phyloP scores from a whole-genome alignment of 1,140 invertebrate species.

The Cotesia vestalis region DNA sequence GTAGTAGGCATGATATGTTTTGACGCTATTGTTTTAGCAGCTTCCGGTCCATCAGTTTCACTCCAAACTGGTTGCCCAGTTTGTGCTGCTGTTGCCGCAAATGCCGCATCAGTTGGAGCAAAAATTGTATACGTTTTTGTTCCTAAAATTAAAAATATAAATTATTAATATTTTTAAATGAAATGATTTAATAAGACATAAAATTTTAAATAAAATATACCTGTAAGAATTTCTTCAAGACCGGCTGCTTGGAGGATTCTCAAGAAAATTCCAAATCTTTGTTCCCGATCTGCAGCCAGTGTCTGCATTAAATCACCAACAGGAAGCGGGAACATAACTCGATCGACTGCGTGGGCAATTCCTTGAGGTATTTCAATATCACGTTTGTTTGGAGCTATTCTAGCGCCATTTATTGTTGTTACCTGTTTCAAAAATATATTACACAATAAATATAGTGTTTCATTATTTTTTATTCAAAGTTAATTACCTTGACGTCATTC shows the following conservation, averaged over 20 bases:
- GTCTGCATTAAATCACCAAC: conserved; percentile 85
- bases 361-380: conserved; percentile 85
- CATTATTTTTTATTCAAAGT: background rate
- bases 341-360: conserved; percentile 84
- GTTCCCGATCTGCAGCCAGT: conserved; percentile 80
- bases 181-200: no score
- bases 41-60: conserved; percentile 66
- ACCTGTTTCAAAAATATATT: conserved; percentile 63
- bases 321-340: conserved; percentile 87
- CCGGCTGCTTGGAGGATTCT: conserved; percentile 79
- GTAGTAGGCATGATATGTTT: conserved; percentile 80
- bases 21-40: conserved; percentile 79
- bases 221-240: conserved; percentile 76
- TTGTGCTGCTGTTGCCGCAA: conserved; percentile 63
- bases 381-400: conserved; percentile 79
- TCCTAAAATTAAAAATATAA: conserved; percentile 62
- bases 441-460: background rate
- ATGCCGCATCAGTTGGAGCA: conserved; percentile 84
- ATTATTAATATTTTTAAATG: background rate
- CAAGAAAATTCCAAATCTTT: conserved; percentile 80
- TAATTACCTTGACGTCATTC: conserved; percentile 79
- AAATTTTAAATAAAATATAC: conserved; percentile 55
- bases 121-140: conserved; percentile 86
- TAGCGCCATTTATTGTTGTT: conserved; percentile 84
- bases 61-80: conserved; percentile 66